Conservation (phyloP, 2,797 vertebrate species). For the Peromyscus melanophrys region DNA sequence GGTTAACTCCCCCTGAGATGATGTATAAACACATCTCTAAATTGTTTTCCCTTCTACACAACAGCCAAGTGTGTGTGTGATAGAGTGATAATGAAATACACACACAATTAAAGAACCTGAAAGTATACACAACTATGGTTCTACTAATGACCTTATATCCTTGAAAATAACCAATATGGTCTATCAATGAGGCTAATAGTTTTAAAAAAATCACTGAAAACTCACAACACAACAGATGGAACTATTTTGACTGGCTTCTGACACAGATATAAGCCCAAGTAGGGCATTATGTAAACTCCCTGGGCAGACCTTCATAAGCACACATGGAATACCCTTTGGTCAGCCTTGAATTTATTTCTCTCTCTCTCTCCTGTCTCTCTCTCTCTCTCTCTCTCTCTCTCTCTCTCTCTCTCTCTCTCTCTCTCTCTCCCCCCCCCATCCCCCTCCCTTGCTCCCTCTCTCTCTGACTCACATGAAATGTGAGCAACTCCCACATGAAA, state of each 20-base stretch:
- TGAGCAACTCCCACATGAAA: rapidly evolving
- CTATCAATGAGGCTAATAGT: slow-evolving; percentile 78
- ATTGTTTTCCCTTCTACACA: slow-evolving; percentile 84
- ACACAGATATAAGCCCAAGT: slow-evolving; percentile 49
- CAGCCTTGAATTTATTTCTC: background rate
- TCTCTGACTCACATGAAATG: background rate
- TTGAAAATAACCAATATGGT: slow-evolving; percentile 85
- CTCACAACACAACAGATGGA: slow-evolving; percentile 70
- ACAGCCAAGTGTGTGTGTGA: slow-evolving; percentile 85
- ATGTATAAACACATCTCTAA: slow-evolving; percentile 86
- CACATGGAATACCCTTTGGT: too few species aligned
- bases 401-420: too few species aligned
- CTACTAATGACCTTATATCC: slow-evolving; percentile 84
- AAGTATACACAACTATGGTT: slow-evolving; percentile 86
- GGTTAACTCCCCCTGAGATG: slow-evolving; percentile 87
- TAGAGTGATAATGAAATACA: slow-evolving; percentile 87
- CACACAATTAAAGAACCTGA: slow-evolving; percentile 87
- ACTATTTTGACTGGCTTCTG: slow-evolving; percentile 68
- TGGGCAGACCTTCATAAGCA: background rate
- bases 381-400: background rate
- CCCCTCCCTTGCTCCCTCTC: too few species aligned
- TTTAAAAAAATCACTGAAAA: slow-evolving; percentile 70
- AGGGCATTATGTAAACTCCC: background rate
- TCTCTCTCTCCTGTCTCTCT: background rate
- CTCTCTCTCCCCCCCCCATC: too few species aligned